Conservation (phyloP, 2,113 vertebrate species). For the Oxyruncus cristatus region DNA sequence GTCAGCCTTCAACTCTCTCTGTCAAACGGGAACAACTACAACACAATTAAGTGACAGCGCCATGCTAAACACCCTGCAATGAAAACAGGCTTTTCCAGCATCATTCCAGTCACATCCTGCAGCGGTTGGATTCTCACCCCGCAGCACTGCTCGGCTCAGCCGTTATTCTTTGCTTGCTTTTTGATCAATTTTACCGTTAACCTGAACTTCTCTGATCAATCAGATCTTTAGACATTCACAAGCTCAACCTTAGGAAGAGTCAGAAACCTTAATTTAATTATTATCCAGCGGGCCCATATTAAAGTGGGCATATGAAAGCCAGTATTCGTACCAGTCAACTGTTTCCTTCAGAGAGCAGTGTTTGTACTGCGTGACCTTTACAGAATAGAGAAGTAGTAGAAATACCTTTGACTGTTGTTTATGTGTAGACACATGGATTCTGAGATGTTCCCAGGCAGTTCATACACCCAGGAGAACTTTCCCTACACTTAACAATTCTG, state of each 20-base stretch:
- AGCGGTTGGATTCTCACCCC: neutral
- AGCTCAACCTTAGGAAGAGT: slow-evolving; percentile 7
- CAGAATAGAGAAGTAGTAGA: neutral
- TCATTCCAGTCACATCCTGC: slow-evolving; percentile 6
- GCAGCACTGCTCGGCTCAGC: neutral
- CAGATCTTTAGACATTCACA: slow-evolving; percentile 25
- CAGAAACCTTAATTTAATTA: slow-evolving; percentile 37
- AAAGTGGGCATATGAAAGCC: neutral
- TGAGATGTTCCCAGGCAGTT: neutral
- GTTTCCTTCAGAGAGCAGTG: neutral
- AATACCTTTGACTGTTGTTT: neutral
- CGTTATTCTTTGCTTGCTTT: neutral
- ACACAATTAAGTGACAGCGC: slow-evolving; percentile 26
- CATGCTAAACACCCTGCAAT: neutral
- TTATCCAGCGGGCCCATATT: neutral
- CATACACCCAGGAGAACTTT: neutral
- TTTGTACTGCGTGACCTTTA: neutral
- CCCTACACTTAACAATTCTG: neutral
- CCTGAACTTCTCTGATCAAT: slow-evolving; percentile 34
- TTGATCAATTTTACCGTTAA: slow-evolving; percentile 52
- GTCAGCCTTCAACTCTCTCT: slow-evolving; percentile 22
- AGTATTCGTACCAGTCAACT: neutral
- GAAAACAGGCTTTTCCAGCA: neutral
- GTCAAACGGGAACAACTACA: slow-evolving; percentile 40
- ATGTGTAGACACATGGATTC: neutral